Conservation (phyloP, 2,888 invertebrate genomes). For the Cancer borealis region DNA sequence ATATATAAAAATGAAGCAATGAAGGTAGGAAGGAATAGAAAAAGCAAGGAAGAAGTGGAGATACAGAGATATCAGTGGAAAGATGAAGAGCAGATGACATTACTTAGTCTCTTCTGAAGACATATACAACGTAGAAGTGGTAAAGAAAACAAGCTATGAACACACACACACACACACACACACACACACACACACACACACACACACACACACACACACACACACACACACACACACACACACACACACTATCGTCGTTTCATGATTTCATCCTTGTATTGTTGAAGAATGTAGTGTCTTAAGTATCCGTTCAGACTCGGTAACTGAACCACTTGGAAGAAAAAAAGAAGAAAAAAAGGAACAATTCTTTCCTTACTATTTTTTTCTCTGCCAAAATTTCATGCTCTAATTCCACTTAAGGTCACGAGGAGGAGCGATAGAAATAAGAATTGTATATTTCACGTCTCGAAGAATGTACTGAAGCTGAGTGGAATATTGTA, state of each 20-base stretch:
- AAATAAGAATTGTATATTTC: neutral
- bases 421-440: neutral
- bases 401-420: neutral
- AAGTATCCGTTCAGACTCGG: neutral
- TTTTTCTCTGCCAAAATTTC: neutral
- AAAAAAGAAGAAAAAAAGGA: neutral
- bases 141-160: neutral
- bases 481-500: neutral
- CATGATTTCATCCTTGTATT: neutral
- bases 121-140: neutral
- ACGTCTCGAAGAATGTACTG: neutral
- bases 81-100: neutral
- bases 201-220: constrained; percentile 20
- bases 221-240: constrained; percentile 14
- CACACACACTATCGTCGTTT: neutral
- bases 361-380: neutral
- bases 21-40: neutral
- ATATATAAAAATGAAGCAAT: too few relatives aligned
- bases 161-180: neutral
- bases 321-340: neutral
- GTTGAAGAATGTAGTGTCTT: neutral
- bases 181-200: constrained; percentile 20
- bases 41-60: neutral
- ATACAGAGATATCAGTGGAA: neutral
- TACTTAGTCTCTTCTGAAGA: neutral